phyloP scores from a whole-genome alignment of 2,797 vertebrate species.

The Acrossocheilus fasciatus region DNA sequence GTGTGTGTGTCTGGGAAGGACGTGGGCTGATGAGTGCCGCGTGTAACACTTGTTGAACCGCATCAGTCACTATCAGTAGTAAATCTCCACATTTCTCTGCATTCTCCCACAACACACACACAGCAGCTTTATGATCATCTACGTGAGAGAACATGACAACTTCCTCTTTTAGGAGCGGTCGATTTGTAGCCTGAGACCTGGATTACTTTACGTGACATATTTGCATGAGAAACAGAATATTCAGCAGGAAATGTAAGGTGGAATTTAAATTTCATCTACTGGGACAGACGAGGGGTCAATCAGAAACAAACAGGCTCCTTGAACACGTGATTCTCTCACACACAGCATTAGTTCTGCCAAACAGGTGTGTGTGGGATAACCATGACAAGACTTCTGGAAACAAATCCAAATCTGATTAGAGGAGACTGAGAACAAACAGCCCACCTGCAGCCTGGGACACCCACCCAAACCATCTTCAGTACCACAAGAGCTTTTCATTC shows the following conservation, averaged over 20 bases:
- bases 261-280: neutral
- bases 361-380: constrained; percentile 30
- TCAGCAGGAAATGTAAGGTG: neutral
- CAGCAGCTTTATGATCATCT: neutral
- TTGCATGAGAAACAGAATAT: neutral
- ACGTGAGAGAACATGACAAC: neutral
- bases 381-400: constrained; percentile 15
- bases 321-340: neutral
- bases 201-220: neutral
- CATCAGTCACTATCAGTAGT: constrained; percentile 7
- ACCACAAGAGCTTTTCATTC: too few relatives aligned
- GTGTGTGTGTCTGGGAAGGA: constrained; percentile 12
- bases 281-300: neutral
- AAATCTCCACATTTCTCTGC: neutral
- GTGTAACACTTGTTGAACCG: neutral
- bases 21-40: neutral
- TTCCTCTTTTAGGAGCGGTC: constrained; percentile 2
- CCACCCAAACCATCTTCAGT: neutral
- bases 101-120: too few relatives aligned
- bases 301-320: neutral
- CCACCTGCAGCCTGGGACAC: neutral
- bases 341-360: neutral
- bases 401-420: constrained; percentile 25
- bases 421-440: neutral
- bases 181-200: neutral